These are phyloP conservation scores for Ctenochaetus hawaiiensis DNA, from an alignment of 2,797 vertebrate genomes.

Conservation along the genomic window DNA sequence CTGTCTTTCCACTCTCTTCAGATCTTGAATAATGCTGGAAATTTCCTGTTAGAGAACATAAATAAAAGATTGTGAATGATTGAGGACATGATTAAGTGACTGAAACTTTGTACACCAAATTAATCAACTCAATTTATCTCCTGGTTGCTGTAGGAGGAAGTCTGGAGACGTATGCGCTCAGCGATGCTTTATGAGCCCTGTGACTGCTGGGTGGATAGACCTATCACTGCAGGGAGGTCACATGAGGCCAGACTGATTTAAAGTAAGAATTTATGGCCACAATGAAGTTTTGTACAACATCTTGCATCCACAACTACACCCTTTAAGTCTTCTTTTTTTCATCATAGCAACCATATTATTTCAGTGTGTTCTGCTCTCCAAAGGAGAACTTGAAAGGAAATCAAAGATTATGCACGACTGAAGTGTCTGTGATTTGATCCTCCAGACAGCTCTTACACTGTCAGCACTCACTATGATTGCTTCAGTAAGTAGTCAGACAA, in stretches of 20 bases:
- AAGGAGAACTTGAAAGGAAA: neutral
- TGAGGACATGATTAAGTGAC: conserved; percentile 34
- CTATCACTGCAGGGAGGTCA: conserved; percentile 49
- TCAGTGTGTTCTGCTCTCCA: neutral
- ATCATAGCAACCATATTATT: conserved; percentile 41
- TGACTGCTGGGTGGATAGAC: conserved; percentile 29
- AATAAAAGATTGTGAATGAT: conserved; percentile 25
- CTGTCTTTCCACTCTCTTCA: conserved; percentile 94
- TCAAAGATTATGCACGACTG: conserved; percentile 6
- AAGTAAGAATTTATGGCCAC: conserved; percentile 57
- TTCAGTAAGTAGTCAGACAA: conserved; percentile 41
- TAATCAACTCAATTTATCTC: conserved; percentile 50
- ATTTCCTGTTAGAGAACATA: conserved; percentile 88
- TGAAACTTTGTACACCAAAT: conserved; percentile 32
- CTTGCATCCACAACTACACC: conserved; percentile 28
- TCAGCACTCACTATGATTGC: conserved; percentile 49
- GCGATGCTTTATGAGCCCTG: conserved; percentile 55
- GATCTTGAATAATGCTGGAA: conserved; percentile 93
- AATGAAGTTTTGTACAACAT: conserved; percentile 25
- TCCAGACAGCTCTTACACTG: conserved; percentile 20
- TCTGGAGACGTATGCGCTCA: conserved; percentile 41
- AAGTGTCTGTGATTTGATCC: conserved; percentile 35
- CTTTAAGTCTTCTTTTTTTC: conserved; percentile 22
- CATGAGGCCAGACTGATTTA: conserved; percentile 51
- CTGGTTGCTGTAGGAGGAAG: conserved; percentile 31